Evolutionary conservation across 2,797 vertebrate genomes (phyloP), one percentile per base, ranked within the genome.

Genomic region (Myotis myotis): DNA sequence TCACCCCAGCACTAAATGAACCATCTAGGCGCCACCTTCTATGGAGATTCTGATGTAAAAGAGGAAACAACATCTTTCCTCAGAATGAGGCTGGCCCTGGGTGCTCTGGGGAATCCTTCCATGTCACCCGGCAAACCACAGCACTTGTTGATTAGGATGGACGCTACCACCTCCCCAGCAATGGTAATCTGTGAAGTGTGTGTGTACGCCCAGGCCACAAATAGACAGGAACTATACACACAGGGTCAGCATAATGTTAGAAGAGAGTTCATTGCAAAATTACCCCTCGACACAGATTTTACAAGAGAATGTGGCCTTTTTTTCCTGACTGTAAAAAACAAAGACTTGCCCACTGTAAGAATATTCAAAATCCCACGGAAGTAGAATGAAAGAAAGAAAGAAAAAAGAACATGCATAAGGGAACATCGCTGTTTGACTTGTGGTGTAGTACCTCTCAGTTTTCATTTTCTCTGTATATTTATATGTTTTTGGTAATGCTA

Each of bases 11-110:
- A 91, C 74, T 22, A 30, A 36, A 74, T 0, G 38, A 76, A 66
- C 62, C 17, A 44, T 16, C 66, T 30, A 28, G 33, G 7, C n/a
- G 47, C 55, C 51, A 47, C 55, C 28, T 62, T 82, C 68, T 84
- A 80, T 92, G 44, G 25, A 36, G 28, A 81, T 47, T 64, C 87
- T 81, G 93, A 87, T n/a, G 87, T 80, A 70, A 81, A 95, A 96
- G 87, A 53, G 9, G n/a, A 86, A 93, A 33, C 16, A 60, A 38
- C 57, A 66, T 3, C 33, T 36, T 82, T 36, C 55, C 28, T 51
- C n/a, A 19, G 92, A 86, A 74, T 44, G 80, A 95, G 68, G 20
- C 33, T 4, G 12, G 41, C 16, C 91, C 36, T 49, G 9, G 13
- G 4, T 38, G 20, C 19, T 75, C 53, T 74, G 0, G 0, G 76